These are phyloP conservation scores for Pavo muticus DNA, from an alignment of 2,113 vertebrate genomes.

Conservation along the genomic window DNA sequence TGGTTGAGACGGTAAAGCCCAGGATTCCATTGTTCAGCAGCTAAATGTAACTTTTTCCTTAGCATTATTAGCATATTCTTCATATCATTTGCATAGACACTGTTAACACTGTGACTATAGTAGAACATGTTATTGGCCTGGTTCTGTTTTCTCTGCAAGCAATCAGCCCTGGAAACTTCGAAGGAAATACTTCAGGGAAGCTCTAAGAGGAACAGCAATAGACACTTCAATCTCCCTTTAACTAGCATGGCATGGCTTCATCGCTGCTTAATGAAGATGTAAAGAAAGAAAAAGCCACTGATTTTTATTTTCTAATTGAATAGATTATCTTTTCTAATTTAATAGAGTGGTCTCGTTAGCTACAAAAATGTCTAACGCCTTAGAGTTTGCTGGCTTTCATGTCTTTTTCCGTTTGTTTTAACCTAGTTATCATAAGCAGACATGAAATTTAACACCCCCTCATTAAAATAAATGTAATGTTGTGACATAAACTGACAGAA, in stretches of 20 bases:
- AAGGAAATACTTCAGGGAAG: not conserved
- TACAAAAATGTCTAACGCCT: not conserved
- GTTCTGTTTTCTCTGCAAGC: not conserved
- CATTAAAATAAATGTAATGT: constrained; percentile 26
- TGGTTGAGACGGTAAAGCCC: not conserved
- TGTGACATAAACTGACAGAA: constrained; percentile 33
- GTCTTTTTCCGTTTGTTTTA: constrained; percentile 16
- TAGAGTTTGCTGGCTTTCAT: not conserved
- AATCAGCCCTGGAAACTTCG: not conserved
- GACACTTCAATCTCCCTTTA: not conserved
- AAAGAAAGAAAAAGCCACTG: not conserved
- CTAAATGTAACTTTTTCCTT: not conserved
- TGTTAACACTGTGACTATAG: not conserved
- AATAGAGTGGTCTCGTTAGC: not conserved
- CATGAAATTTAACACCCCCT: not conserved
- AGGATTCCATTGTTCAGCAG: not conserved
- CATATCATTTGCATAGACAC: not conserved
- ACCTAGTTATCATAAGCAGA: constrained; percentile 2
- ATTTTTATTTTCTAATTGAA: not conserved
- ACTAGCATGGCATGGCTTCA: not conserved
- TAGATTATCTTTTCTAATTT: not conserved
- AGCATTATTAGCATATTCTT: not conserved
- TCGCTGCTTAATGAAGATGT: not conserved
- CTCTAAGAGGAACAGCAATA: not conserved
- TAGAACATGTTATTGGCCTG: not conserved